Evolutionary conservation across 2,113 vertebrate species (phyloP).

Genomic region (Atractosteus spatula): DNA sequence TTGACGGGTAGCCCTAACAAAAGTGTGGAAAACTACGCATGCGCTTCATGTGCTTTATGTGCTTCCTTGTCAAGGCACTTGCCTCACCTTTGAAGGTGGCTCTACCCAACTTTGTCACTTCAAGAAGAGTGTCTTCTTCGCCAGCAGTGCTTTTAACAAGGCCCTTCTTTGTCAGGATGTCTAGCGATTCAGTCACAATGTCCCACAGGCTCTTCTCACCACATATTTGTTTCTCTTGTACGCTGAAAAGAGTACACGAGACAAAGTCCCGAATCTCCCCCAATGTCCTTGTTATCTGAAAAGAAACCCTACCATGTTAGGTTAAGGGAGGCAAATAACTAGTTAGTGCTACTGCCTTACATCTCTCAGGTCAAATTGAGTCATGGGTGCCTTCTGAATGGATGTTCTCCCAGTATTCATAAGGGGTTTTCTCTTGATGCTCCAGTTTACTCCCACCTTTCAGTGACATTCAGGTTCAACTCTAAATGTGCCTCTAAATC

Average conservation of each 20-base stretch:
- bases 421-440: no score
- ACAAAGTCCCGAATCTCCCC: conserved; percentile 73
- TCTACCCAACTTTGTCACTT: conserved; percentile 78
- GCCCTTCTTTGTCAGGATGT: conserved; percentile 67
- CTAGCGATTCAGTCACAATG: conserved; percentile 59
- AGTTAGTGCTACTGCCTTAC: no score
- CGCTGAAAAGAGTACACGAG: conserved; percentile 73
- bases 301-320: background rate
- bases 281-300: conserved; percentile 71
- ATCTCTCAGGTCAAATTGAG: no score
- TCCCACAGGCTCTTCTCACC: conserved; percentile 69
- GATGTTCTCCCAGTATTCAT: no score
- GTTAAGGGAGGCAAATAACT: background rate
- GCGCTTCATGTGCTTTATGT: no score
- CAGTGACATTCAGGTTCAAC: no score
- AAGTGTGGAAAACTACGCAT: no score
- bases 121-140: conserved; percentile 41
- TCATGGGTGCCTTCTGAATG: no score
- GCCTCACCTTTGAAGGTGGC: conserved; percentile 85
- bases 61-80: no score
- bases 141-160: conserved; percentile 58
- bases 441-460: no score
- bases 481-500: no score
- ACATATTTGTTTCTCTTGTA: conserved; percentile 74
- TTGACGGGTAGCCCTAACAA: background rate